Evolutionary conservation across 2,113 vertebrate genomes (phyloP), one percentile per base, ranked within the genome.

Genomic region (Agapornis roseicollis): DNA sequence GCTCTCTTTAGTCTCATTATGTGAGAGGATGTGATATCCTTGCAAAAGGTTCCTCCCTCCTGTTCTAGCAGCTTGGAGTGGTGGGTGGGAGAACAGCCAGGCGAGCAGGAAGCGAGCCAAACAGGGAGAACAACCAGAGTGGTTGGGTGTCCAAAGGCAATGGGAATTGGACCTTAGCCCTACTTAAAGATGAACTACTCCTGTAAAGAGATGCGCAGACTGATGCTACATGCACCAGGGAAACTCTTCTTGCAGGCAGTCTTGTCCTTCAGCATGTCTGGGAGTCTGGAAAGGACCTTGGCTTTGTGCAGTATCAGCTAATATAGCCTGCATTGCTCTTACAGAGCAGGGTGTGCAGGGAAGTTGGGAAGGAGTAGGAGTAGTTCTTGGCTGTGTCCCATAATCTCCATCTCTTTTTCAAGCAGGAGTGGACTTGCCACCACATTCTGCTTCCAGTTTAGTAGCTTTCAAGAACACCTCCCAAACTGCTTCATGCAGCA

Each of bases 211-310:
- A 3, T 0, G 28, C 16, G 33, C 17, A 37, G 70, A 3, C 14
- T 16, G 23, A 22, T 56, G 44, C 66, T 46, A 5, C 1, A 0
- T 20, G 41, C 29, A 4, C 73, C 3, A 0, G 4, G 58, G 37
- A 8, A 18, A 29, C 33, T 22, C 0, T 27, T n/a, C 66, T 42
- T 39, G 60, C 37, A n/a, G 63, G 61, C 64, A 3, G 13, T 12
- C 49, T 33, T 27, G 58, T 41, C 65, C 70, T 56, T 56, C 17
- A 17, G 35, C 39, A 5, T 1, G 11, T 23, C 53, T 73, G 55
- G 37, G 41, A 6, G 18, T 71, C 64, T 13, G 41, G 80, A 39
- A 69, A n/a, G 31, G 41, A n/a, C 15, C 27, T 20, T 29, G 65
- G 74, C 2, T 85, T 74, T 60, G 10, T 24, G 44, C 25, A 23